These are phyloP conservation scores for Liolophura sinensis DNA, from an alignment of 1,140 invertebrate species.

Conservation along the genomic window DNA sequence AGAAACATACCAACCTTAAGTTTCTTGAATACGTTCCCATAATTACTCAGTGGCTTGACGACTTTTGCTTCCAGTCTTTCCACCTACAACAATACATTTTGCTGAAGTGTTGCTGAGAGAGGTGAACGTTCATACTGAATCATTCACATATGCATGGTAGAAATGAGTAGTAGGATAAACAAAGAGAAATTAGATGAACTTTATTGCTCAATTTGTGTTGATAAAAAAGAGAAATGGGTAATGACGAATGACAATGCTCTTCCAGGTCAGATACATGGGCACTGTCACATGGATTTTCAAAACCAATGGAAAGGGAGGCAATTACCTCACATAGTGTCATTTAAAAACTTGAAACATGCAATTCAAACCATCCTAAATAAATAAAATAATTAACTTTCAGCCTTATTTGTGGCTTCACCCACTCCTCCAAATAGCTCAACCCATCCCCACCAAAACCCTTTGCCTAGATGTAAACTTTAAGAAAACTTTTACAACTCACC, in stretches of 20 bases:
- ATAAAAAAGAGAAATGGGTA: not conserved
- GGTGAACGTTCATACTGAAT: not conserved
- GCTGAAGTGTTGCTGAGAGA: not conserved
- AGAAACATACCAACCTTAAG: constrained; percentile 1
- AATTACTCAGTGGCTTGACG: constrained; percentile 41
- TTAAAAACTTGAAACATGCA: not conserved
- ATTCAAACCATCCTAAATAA: not conserved
- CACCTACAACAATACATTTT: constrained; percentile 32
- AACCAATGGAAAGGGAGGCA: too few species aligned
- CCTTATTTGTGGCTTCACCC: not conserved
- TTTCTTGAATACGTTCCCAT: constrained; percentile 28
- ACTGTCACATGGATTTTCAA: too few species aligned
- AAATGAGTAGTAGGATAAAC: not conserved
- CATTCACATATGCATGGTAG: not conserved
- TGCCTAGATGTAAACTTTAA: not conserved
- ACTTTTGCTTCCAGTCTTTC: constrained; percentile 46
- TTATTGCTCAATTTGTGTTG: not conserved
- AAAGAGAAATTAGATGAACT: too few species aligned
- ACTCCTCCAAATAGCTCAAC: not conserved
- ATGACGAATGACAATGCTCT: too few species aligned
- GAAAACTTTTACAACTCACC: constrained; percentile 26
- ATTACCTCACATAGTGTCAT: too few species aligned
- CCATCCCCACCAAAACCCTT: not conserved
- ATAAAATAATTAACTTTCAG: not conserved
- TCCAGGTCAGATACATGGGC: too few species aligned